Base-by-base conservation (phyloP, 2,113 vertebrate genomes). In the Anthoscopus minutus region DNA sequence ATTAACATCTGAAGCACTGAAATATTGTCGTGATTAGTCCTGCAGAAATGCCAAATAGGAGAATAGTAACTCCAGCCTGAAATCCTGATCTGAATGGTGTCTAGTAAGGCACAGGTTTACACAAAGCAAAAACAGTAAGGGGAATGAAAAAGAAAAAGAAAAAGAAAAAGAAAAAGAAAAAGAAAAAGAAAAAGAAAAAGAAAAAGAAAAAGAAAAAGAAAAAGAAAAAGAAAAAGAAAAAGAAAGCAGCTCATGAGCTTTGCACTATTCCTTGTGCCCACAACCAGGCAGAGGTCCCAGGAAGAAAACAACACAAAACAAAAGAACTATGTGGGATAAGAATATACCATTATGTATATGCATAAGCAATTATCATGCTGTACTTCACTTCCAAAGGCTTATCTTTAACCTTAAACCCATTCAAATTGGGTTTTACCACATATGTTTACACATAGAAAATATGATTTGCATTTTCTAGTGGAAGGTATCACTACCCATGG, bases 1-100 rank as follows among this genome's bases (percentile, higher is more conserved):
- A 84, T 95, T 94, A 94, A 86, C 60, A 84, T 88, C 86, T 64
- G 80, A 93, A 86, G 83, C 86, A 73, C 60, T 58, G 76, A 90
- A 88, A 81, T 53, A 38, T 47, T 53, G 44, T 9, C 67, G 88
- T 12, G 65, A 74, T 78, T 72, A 84, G 61, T 67, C 51, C 69
- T 84, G 78, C 37, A 74, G 72, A 88, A 88, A 83, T 47, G 76
- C 35, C 35, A 33, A 50, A 88, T 7, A 81, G 53, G 48, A 47
- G 74, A 93, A 60, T 15, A 86, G 10, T 7, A 81, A 86, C 64
- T 90, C 66, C 64, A 92, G 50, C 71, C 72, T 84, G 51, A 73
- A 64, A 78, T 38, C 38, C 71, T 77, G 21, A 35, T 73, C 44
- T 38, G 27, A 70, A 66, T 24, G 9, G 35, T 50, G 69, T 6